Evolutionary conservation across 23 tunicate species (phyloP), one percentile per base, ranked within the genome.

Genomic region (Diplosoma virens): DNA sequence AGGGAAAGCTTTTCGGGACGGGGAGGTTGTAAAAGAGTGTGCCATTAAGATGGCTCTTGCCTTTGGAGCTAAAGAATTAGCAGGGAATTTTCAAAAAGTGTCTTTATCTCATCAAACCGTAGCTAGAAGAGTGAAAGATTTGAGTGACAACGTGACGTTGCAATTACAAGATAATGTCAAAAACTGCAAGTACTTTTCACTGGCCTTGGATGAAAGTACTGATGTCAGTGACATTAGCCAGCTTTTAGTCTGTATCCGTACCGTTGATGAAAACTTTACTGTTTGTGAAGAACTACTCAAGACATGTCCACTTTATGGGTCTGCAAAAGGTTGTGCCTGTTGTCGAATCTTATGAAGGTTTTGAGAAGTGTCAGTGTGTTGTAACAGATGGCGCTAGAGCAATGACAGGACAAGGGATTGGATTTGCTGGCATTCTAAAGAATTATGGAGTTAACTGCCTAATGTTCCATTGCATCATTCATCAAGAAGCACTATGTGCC

Each of bases 1-100:
- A 7, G 76, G 76, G 14, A 69, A 69, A 41, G 76, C 76, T 69
- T 69, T 69, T 69, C 55, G 76, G 14, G 76, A 69, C 58, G 61
- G 76, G 61, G 76, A 69, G 76, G 22, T 69, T 35, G 27, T 69
- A 69, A 70, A 70, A 46, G 63, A 70, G 29, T 70, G 76, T 70
- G 76, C 76, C 18, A 32, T 70, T 45, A 70, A 55, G 61, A 55
- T 55, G 23, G 61, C 61, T 55, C 23, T 55, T 55, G 61, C 61
- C 61, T 55, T 55, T 55, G 61, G 61, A 9, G 71, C 33, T 64
- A 64, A 64, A 64, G 71, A 27, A 27, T 7, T 23, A 29, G 37
- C 71, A 6, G 34, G 16, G 29, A 32, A 64, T 5, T 23, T 64
- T 64, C 9, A 64, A 64, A 64, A 64, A 64, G 71, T 64, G 16